Conservation (phyloP, 2,113 vertebrate species). For the Petroica traversi region DNA sequence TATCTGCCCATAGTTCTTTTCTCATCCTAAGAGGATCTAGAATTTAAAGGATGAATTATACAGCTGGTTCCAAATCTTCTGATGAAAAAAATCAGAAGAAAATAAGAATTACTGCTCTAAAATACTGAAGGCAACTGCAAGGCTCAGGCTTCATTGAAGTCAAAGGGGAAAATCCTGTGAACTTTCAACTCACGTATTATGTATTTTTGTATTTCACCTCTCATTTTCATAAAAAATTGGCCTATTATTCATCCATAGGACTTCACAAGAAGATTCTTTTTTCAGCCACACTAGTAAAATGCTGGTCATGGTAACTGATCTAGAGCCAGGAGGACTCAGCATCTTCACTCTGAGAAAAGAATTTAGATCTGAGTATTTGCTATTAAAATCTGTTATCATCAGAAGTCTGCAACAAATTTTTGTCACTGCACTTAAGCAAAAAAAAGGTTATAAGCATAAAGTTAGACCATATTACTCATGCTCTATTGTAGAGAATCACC, state of each 20-base stretch:
- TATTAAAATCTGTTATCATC: background rate
- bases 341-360: background rate
- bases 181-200: background rate
- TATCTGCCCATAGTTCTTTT: background rate
- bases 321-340: background rate
- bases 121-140: background rate
- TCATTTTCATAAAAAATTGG: background rate
- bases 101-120: background rate
- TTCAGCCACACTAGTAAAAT: background rate
- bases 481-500: too few species aligned
- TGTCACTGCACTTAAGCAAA: too few species aligned
- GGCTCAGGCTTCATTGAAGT: background rate
- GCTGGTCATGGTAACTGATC: background rate
- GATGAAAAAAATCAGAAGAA: background rate
- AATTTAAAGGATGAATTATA: background rate
- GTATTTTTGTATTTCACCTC: background rate
- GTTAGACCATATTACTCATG: too few species aligned
- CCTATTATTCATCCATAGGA: background rate
- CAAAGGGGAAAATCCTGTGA: background rate
- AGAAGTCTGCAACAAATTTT: too few species aligned
- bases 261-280: background rate
- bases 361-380: background rate
- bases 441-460: too few species aligned
- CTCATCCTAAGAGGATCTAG: background rate
- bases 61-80: background rate